A percentile compares a stretch with the other conserved stretches of the same genome.
Evolutionary conservation across 2,113 vertebrate species (phyloP).

Genomic region (Corythoichthys intestinalis): DNA sequence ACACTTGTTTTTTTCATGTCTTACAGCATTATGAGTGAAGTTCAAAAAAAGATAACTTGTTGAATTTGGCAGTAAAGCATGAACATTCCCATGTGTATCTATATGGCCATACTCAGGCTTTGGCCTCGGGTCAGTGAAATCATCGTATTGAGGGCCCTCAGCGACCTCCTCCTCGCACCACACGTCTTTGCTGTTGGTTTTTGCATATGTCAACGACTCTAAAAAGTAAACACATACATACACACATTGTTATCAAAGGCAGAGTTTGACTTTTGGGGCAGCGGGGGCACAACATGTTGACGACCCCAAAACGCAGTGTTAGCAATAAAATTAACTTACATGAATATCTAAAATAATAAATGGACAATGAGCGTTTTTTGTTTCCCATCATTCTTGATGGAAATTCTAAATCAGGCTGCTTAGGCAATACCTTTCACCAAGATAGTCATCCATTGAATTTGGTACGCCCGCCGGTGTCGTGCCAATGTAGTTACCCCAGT

Average conservation of each 20-base stretch:
- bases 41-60: neutral
- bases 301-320: no score
- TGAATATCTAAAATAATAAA: no score
- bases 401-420: no score
- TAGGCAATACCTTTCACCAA: no score
- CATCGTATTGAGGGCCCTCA: constrained; percentile 80
- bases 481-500: no score
- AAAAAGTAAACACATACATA: neutral
- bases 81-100: neutral
- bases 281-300: no score
- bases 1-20: neutral
- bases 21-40: neutral
- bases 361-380: no score
- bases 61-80: neutral
- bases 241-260: neutral
- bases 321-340: no score
- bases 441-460: no score
- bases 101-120: constrained; percentile 81
- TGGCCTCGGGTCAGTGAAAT: constrained; percentile 79
- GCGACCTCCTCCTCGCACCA: constrained; percentile 83
- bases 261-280: no score
- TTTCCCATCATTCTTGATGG: no score
- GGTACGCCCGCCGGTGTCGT: no score
- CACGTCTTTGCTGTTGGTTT: constrained; percentile 76
- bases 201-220: constrained; percentile 37